phyloP scores from a whole-genome alignment of 1,140 invertebrate species.

The Drosophila sturtevanti region DNA sequence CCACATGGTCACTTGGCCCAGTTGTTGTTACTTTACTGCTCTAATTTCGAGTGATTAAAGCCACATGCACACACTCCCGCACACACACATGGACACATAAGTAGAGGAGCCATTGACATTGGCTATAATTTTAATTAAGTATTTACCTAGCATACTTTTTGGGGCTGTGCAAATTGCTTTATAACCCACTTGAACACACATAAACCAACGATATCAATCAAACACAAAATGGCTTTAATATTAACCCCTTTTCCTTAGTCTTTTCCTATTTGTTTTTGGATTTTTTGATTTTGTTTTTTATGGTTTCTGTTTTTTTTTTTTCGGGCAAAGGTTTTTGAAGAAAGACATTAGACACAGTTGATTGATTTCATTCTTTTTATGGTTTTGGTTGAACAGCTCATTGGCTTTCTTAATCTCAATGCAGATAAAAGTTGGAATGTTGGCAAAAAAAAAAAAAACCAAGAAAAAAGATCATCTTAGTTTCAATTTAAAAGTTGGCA shows the following conservation, averaged over 20 bases:
- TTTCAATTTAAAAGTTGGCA: slow-evolving; percentile 39
- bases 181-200: slow-evolving; percentile 8
- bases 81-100: not conserved
- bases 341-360: slow-evolving; percentile 59
- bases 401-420: slow-evolving; percentile 52
- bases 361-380: slow-evolving; percentile 41
- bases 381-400: slow-evolving; percentile 41
- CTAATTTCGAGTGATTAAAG: slow-evolving; percentile 74
- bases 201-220: slow-evolving; percentile 47
- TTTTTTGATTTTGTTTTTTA: too few species aligned
- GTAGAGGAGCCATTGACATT: not conserved
- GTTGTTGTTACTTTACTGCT: slow-evolving; percentile 60
- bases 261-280: too few species aligned
- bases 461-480: not conserved
- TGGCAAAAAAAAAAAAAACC: too few species aligned
- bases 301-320: slow-evolving; percentile 8
- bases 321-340: not conserved
- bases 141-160: slow-evolving; percentile 40
- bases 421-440: slow-evolving; percentile 3
- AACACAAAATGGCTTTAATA: slow-evolving; percentile 23
- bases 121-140: slow-evolving; percentile 50
- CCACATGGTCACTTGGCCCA: slow-evolving; percentile 24
- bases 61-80: not conserved
- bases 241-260: slow-evolving; percentile 21
- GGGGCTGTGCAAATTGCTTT: slow-evolving; percentile 7